Percentiles rank a stretch among this genome's conserved stretches.
Evolutionary conservation across 1,140 invertebrate genomes (phyloP).

Genomic region (Caenorhabditis tropicalis): DNA sequence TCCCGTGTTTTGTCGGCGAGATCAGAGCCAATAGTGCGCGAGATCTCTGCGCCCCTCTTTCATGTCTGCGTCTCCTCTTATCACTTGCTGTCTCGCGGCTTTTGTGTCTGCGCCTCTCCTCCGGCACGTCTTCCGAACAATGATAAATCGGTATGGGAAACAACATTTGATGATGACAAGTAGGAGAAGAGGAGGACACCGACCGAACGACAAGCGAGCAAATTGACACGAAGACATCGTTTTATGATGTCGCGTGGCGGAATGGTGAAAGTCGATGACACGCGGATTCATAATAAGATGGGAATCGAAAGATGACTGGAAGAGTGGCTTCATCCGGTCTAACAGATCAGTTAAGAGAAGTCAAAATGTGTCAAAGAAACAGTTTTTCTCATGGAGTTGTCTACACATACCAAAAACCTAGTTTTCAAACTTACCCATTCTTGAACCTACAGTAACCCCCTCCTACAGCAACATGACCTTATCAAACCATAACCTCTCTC

Average conservation of each 20-base stretch:
- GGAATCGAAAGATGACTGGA: background rate
- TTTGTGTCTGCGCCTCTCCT: background rate
- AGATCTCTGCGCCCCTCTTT: background rate
- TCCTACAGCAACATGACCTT: too few species aligned
- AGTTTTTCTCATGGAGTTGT: too few species aligned
- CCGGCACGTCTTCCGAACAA: background rate
- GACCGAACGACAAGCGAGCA: background rate
- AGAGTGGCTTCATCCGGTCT: too few species aligned
- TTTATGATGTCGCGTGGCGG: background rate
- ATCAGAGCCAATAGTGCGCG: constrained; percentile 12
- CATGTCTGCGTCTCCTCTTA: background rate
- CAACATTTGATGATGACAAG: constrained; percentile 21
- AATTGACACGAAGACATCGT: background rate
- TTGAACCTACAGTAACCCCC: too few species aligned
- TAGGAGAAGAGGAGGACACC: background rate
- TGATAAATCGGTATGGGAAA: constrained; percentile 33
- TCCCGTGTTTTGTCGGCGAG: background rate
- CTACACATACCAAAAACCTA: too few species aligned
- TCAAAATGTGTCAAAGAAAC: too few species aligned
- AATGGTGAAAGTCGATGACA: background rate
- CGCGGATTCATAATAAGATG: background rate
- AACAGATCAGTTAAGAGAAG: too few species aligned
- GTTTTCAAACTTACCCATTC: too few species aligned
- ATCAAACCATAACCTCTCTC: too few species aligned
- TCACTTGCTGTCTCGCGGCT: background rate